phyloP scores from a whole-genome alignment of 2,797 vertebrate genomes.

The Coccyzus lansbergi region DNA sequence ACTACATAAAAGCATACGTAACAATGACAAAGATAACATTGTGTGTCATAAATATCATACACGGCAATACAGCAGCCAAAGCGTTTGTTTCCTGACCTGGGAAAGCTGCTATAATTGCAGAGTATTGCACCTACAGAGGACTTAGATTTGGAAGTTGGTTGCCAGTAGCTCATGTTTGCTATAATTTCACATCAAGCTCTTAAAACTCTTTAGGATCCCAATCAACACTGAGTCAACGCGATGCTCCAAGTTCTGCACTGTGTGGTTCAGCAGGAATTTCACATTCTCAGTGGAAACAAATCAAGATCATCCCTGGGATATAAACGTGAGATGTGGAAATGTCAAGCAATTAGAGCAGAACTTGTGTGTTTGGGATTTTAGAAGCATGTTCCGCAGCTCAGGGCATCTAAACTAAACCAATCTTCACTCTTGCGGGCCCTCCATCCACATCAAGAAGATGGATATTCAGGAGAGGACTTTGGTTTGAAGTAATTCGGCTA shows the following conservation, averaged over 20 bases:
- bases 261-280: background rate
- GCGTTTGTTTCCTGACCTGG: slow-evolving; percentile 20
- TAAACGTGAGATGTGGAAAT: background rate
- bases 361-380: background rate
- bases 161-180: background rate
- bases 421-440: background rate
- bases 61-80: slow-evolving; percentile 4
- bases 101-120: slow-evolving; percentile 25
- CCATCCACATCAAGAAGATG: background rate
- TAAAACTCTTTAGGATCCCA: background rate
- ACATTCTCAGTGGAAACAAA: background rate
- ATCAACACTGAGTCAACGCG: fast-evolving
- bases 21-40: slow-evolving; percentile 65
- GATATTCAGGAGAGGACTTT: background rate
- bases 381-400: background rate
- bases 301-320: background rate
- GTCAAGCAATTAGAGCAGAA: background rate
- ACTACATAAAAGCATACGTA: slow-evolving; percentile 8
- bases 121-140: background rate
- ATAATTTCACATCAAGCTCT: background rate
- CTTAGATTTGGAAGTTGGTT: background rate
- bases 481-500: background rate
- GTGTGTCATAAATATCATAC: slow-evolving; percentile 62
- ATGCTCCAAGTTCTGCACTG: background rate
- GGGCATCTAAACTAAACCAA: background rate